Percentiles rank a stretch among this genome's conserved stretches.
Evolutionary conservation across 2,888 invertebrate species (phyloP).

Genomic region (Octodonta nipae): DNA sequence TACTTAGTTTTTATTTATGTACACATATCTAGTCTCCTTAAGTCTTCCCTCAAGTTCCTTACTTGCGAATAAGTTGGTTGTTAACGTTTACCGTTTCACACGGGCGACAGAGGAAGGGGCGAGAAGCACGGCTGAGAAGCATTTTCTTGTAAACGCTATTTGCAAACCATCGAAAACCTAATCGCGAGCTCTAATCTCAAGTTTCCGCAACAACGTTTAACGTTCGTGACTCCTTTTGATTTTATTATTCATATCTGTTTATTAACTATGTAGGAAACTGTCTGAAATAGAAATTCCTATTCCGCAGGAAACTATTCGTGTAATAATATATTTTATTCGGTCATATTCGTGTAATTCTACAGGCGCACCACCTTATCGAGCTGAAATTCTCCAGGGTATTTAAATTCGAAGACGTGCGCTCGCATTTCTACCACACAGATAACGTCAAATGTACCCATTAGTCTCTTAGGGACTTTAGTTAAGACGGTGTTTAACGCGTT

Average conservation of each 20-base stretch:
- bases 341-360: conserved; percentile 28
- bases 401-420: conserved; percentile 33
- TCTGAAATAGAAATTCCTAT: conserved; percentile 29
- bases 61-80: no score
- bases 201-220: no score
- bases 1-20: no score
- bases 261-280: conserved; percentile 23
- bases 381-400: conserved; percentile 31
- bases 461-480: conserved; percentile 30
- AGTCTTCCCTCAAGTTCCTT: no score
- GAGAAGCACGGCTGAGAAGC: no score
- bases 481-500: conserved; percentile 20
- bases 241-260: conserved; percentile 17
- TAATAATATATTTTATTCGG: conserved; percentile 33
- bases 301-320: conserved; percentile 30
- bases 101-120: no score
- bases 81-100: no score
- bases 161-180: no score
- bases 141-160: no score
- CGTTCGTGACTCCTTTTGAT: no score
- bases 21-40: no score
- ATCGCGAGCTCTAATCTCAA: no score
- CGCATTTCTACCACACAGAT: conserved; percentile 30
- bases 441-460: conserved; percentile 33
- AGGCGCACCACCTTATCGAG: conserved; percentile 29